A percentile compares a stretch with the other conserved stretches of the same genome.
Conservation (phyloP, 2,888 invertebrate genomes). For the Rhopalosiphum nymphaeae region DNA sequence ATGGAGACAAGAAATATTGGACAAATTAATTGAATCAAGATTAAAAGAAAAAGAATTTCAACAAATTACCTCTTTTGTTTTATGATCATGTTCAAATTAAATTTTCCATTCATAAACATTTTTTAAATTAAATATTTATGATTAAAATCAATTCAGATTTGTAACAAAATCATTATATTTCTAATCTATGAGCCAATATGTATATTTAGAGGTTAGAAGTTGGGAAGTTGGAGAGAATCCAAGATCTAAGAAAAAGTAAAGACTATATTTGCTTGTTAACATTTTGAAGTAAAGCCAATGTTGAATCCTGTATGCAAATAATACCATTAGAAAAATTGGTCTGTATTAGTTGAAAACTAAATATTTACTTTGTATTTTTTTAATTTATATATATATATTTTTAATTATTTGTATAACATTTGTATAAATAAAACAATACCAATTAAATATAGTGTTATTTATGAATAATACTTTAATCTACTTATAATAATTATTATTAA, state of each 20-base stretch:
- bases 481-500: background rate
- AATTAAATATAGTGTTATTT: background rate
- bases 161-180: background rate
- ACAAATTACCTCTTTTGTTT: background rate
- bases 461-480: background rate
- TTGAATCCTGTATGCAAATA: background rate
- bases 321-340: background rate
- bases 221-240: background rate
- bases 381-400: background rate
- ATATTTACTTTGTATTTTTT: background rate
- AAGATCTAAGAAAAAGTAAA: background rate
- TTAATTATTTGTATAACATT: background rate
- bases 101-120: background rate
- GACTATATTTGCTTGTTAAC: background rate
- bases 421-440: background rate
- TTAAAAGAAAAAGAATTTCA: conserved; percentile 45
- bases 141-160: background rate
- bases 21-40: conserved; percentile 26
- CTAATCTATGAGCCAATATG: background rate
- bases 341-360: background rate
- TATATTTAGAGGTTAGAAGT: background rate
- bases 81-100: background rate
- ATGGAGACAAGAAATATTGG: conserved; percentile 56
- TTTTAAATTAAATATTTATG: background rate
- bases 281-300: background rate